Base-by-base conservation (phyloP, 2,797 vertebrate species). In the Fratercula arctica region DNA sequence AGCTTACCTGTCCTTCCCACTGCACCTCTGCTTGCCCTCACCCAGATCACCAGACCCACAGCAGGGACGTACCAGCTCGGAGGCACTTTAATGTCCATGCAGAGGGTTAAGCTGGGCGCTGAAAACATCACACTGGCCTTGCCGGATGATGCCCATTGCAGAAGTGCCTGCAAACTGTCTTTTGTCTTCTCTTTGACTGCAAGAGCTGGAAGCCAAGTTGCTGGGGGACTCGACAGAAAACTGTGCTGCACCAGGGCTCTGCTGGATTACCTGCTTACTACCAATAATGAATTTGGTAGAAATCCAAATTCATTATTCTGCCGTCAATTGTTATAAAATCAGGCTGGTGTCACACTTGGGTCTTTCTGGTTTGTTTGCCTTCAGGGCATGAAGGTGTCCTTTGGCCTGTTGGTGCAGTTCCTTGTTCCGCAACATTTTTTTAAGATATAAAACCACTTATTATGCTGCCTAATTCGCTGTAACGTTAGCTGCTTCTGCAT, bases 301-400 rank as follows among this genome's bases (percentile, higher is more conserved):
- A 79, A 82, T 87, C 68, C 85, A 73, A 89, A 73, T 69, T 73
- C 16, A 74, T 94, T 85, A 6, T 82, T 89, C 50, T 79, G 50
- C 39, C 43, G 57, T 25, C 48, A 87, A 61, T 54, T 37, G 45
- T 61, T 88, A 23, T 23, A n/a, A 82, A 94, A 70, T n/a, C 29
- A 43, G 56, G 18, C 53, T 24, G 12, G 13, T 82, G 21, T 89
- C 67, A 59, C 26, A 46, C 66, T 61, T 79, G 37, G 24, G 43
- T 73, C 67, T 90, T 92, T 85, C 77, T 68, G 66, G 28, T 83
- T 92, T 86, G 48, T 64, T 74, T 4, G 1, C 53, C 41, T 86
- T 75, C 0, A 0, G 59, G 63, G 59, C 23, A 46, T 11, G 63
- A 91, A 59, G 54, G 26, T 68, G 57, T 70, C 53, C 41, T 92